A percentile compares a stretch with the other conserved stretches of the same genome.
These are phyloP conservation scores for Marisa cornuarietis DNA, from an alignment of 1,140 invertebrate species.

Conservation along the genomic window DNA sequence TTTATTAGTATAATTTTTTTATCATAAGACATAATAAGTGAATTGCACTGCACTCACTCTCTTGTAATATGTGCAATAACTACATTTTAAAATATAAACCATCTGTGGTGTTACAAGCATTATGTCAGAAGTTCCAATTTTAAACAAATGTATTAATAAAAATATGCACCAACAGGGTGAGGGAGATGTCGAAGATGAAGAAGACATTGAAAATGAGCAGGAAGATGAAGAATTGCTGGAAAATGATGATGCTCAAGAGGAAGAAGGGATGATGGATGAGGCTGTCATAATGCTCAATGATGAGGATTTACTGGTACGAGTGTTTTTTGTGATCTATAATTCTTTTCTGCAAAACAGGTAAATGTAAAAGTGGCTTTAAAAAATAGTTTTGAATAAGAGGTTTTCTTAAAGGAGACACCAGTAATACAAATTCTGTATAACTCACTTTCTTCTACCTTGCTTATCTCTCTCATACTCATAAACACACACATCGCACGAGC, in stretches of 20 bases:
- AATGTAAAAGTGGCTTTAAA: neutral
- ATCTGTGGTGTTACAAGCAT: neutral
- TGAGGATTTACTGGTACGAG: conserved; percentile 2
- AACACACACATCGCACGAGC: too few relatives aligned
- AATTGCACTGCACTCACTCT: neutral
- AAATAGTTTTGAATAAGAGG: too few relatives aligned
- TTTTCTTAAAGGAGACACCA: too few relatives aligned
- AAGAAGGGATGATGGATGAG: conserved; percentile 1
- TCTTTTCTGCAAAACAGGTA: conserved; percentile 3
- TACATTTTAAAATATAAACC: neutral
- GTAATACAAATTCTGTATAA: too few relatives aligned
- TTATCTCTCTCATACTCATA: too few relatives aligned
- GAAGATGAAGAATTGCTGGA: conserved; percentile 13
- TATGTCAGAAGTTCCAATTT: neutral
- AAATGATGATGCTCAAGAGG: conserved; percentile 4
- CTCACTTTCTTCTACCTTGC: too few relatives aligned
- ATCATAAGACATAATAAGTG: too few relatives aligned
- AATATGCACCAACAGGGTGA: neutral
- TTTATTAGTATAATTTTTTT: too few relatives aligned
- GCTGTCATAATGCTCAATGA: conserved; percentile 6
- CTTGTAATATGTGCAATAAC: neutral
- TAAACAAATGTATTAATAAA: neutral
- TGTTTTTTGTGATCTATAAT: too few relatives aligned
- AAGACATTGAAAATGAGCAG: conserved; percentile 7
- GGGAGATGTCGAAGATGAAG: conserved; percentile 18